Evolutionary conservation across 2,797 vertebrate species (phyloP).

Genomic region (Decapterus maruadsi): DNA sequence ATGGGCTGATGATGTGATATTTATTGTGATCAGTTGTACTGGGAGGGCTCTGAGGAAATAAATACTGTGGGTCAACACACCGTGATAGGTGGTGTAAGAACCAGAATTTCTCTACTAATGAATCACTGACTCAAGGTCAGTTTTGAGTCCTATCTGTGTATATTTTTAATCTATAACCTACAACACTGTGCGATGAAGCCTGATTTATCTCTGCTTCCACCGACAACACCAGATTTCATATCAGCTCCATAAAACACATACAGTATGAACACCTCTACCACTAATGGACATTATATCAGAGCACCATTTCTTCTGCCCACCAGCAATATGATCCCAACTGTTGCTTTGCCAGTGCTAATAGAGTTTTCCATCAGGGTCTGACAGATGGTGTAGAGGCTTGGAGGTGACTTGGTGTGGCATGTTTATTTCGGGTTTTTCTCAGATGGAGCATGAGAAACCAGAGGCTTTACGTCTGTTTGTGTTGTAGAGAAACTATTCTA

Average conservation of each 20-base stretch:
- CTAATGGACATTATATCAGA: constrained; percentile 46
- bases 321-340: constrained; percentile 27
- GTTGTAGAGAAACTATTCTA: not conserved
- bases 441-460: constrained; percentile 5
- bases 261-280: constrained; percentile 8
- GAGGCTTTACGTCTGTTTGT: not conserved
- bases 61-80: not conserved
- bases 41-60: not conserved
- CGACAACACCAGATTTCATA: constrained; percentile 15
- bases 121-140: constrained; percentile 8
- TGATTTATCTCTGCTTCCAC: constrained; percentile 20
- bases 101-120: not conserved
- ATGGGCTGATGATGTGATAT: not conserved
- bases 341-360: constrained; percentile 41
- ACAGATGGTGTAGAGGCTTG: constrained; percentile 39
- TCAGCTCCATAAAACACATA: constrained; percentile 32
- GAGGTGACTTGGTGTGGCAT: constrained; percentile 2
- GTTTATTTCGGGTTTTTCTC: constrained; percentile 4
- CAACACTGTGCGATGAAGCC: not conserved
- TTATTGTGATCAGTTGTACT: not conserved
- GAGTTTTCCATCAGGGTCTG: constrained; percentile 44
- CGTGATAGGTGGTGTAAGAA: too few relatives aligned
- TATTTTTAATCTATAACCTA: constrained; percentile 4
- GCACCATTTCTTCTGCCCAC: constrained; percentile 21
- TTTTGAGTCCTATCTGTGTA: constrained; percentile 2